phyloP scores from a whole-genome alignment of 2,888 invertebrate species.

The Pollenia amentaria region DNA sequence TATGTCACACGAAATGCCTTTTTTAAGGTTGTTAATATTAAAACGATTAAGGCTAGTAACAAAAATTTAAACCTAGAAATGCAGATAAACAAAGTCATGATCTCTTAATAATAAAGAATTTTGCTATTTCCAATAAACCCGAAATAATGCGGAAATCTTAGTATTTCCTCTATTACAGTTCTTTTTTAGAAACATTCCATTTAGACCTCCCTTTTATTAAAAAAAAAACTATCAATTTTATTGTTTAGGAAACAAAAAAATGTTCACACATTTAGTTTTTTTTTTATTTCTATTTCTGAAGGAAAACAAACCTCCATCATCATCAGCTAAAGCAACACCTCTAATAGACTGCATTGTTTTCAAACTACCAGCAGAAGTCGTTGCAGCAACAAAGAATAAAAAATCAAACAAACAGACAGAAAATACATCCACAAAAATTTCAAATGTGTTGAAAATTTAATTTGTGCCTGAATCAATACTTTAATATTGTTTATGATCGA shows the following conservation, averaged over 20 bases:
- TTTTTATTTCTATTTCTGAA: slow-evolving; percentile 1
- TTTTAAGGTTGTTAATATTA: too few relatives aligned
- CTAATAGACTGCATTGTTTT: slow-evolving; percentile 33
- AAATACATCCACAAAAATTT: slow-evolving; percentile 38
- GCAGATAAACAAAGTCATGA: too few relatives aligned
- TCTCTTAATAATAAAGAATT: too few relatives aligned
- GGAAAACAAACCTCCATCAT: slow-evolving; percentile 35
- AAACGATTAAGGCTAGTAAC: too few relatives aligned
- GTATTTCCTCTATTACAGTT: too few relatives aligned
- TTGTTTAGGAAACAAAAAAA: slow-evolving; percentile 27
- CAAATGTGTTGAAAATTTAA: slow-evolving; percentile 53
- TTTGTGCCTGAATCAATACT: slow-evolving; percentile 44
- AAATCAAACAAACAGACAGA: not conserved
- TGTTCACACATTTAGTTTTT: slow-evolving; percentile 37
- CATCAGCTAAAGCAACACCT: slow-evolving; percentile 28
- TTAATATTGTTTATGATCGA: slow-evolving; percentile 3
- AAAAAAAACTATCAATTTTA: slow-evolving; percentile 38
- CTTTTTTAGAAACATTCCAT: too few relatives aligned
- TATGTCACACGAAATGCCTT: too few relatives aligned
- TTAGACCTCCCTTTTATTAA: not conserved
- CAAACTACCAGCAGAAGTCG: slow-evolving; percentile 49
- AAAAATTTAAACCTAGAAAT: too few relatives aligned
- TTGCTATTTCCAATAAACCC: too few relatives aligned
- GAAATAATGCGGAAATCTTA: too few relatives aligned
- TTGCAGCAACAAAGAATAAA: slow-evolving; percentile 8